These are phyloP conservation scores for Sesamia nonagrioides DNA, from an alignment of 1,140 invertebrate species.

Conservation along the genomic window DNA sequence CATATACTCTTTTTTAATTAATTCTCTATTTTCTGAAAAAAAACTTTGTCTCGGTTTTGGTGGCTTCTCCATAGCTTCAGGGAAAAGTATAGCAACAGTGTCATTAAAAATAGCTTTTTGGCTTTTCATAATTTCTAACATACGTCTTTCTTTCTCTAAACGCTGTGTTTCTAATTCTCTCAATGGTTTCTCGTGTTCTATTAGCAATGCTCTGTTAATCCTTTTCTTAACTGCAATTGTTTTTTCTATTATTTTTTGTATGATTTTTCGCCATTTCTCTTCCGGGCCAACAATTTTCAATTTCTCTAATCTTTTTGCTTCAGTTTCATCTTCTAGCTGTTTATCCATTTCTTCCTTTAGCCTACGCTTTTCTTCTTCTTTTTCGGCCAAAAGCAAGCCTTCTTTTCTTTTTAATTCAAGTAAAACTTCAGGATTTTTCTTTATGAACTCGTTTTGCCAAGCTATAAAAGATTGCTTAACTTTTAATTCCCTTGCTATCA, in stretches of 20 bases:
- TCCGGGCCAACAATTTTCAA: constrained; percentile 76
- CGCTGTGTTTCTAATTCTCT: constrained; percentile 82
- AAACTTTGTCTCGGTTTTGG: constrained; percentile 72
- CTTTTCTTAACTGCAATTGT: constrained; percentile 85
- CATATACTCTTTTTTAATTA: constrained; percentile 71
- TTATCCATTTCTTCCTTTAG: constrained; percentile 77
- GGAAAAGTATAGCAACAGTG: constrained; percentile 84
- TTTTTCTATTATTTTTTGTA: constrained; percentile 83
- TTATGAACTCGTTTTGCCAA: constrained; percentile 82
- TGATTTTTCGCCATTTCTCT: constrained; percentile 83
- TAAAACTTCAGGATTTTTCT: constrained; percentile 79
- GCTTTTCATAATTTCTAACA: constrained; percentile 85
- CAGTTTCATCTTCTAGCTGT: constrained; percentile 78
- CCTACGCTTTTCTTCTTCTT: constrained; percentile 79
- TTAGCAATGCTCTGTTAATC: constrained; percentile 81
- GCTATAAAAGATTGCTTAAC: constrained; percentile 76
- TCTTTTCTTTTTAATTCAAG: constrained; percentile 80
- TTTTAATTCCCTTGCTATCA: constrained; percentile 79
- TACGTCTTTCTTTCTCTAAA: constrained; percentile 80
- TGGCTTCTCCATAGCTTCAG: constrained; percentile 81
- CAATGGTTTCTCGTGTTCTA: constrained; percentile 84
- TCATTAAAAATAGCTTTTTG: constrained; percentile 85
- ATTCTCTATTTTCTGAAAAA: constrained; percentile 67
- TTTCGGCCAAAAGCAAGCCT: constrained; percentile 73
- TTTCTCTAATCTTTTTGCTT: constrained; percentile 71